Percentiles rank a stretch among this genome's conserved stretches.
Evolutionary conservation across 2,797 vertebrate genomes (phyloP).

Genomic region (Fistularia commersonii): DNA sequence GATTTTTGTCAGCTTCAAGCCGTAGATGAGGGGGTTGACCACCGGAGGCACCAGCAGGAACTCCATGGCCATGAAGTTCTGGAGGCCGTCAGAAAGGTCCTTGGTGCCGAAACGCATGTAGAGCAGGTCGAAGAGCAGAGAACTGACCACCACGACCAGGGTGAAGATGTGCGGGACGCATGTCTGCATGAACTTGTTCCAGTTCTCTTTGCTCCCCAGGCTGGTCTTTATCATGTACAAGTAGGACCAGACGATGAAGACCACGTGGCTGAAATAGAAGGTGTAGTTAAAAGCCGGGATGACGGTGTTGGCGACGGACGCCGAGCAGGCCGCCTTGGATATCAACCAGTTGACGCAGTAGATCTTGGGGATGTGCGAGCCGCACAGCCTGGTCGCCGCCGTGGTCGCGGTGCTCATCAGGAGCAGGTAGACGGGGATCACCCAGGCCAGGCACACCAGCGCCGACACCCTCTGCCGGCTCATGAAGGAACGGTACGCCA

Average conservation of each 20-base stretch:
- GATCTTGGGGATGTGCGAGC: not conserved
- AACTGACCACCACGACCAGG: not conserved
- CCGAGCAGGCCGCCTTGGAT: not conserved
- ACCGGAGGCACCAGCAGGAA: slow-evolving; percentile 1
- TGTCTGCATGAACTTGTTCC: not conserved
- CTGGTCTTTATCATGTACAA: not conserved
- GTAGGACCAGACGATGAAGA: not conserved
- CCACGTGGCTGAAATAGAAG: not conserved
- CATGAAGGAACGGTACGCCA: not conserved
- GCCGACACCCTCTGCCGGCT: not conserved
- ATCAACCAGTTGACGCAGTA: not conserved
- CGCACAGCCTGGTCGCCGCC: not conserved
- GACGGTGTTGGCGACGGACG: not conserved
- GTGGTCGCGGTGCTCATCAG: not conserved
- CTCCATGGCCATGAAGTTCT: not conserved
- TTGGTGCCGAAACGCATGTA: not conserved
- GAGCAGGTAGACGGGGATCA: not conserved
- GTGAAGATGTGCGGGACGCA: not conserved
- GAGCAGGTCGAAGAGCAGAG: not conserved
- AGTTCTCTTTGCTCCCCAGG: not conserved
- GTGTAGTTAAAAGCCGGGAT: not conserved
- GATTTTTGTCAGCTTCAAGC: not conserved
- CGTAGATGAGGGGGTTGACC: slow-evolving; percentile 5
- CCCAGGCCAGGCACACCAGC: not conserved
- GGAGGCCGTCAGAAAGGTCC: not conserved